phyloP scores from a whole-genome alignment of 1,140 invertebrate genomes.

The Sesamia nonagrioides region DNA sequence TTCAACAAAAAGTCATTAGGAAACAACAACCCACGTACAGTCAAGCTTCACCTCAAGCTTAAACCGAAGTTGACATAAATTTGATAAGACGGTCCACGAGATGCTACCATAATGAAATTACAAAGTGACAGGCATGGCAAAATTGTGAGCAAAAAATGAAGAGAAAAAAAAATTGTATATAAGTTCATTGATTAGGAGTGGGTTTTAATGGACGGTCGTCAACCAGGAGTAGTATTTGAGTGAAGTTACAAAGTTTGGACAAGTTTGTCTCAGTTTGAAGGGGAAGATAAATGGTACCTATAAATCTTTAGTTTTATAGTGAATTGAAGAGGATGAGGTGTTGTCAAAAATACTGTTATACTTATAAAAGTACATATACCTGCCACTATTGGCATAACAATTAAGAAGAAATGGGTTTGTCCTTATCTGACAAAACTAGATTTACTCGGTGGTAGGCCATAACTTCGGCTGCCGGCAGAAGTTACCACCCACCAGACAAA shows the following conservation, averaged over 20 bases:
- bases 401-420: too few relatives aligned
- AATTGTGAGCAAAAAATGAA: constrained; percentile 1
- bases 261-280: constrained; percentile 12
- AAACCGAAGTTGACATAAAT: constrained; percentile 41
- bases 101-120: constrained; percentile 29
- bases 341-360: background rate
- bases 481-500: too few relatives aligned
- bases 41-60: constrained; percentile 17
- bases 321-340: background rate
- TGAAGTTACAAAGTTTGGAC: constrained; percentile 25
- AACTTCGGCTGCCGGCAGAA: too few relatives aligned
- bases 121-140: constrained; percentile 7
- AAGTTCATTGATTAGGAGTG: constrained; percentile 34
- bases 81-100: constrained; percentile 30
- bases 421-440: too few relatives aligned
- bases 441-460: too few relatives aligned
- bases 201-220: constrained; percentile 24
- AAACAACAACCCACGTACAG: background rate
- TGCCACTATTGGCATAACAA: too few relatives aligned
- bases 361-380: too few relatives aligned
- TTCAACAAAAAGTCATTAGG: background rate
- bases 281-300: background rate
- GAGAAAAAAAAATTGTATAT: constrained; percentile 24
- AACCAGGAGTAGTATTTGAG: constrained; percentile 4
- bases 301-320: background rate